Evolutionary conservation across 2,113 vertebrate species (phyloP).

Genomic region (Pristiophorus japonicus): DNA sequence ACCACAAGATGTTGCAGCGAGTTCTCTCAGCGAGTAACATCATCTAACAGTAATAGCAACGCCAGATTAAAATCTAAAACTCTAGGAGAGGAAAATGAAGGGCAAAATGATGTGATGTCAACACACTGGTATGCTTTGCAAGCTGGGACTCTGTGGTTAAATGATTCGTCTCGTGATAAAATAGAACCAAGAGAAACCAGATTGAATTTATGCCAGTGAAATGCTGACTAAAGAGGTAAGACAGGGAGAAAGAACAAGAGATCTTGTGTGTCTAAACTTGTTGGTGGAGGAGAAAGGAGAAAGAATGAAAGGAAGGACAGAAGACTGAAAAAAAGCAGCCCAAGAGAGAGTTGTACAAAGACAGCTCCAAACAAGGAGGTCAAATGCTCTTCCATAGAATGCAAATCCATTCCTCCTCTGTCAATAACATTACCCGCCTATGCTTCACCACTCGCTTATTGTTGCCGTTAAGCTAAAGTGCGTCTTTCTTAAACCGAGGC

Average conservation of each 20-base stretch:
- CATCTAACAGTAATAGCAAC: not conserved
- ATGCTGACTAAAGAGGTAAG: not conserved
- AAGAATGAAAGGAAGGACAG: not conserved
- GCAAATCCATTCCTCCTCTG: not conserved
- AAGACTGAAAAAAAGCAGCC: not conserved
- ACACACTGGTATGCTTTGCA: constrained; percentile 7
- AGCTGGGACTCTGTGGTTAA: not conserved
- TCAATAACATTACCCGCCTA: not conserved
- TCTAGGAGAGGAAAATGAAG: not conserved
- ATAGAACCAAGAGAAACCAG: not conserved
- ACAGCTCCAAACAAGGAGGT: not conserved
- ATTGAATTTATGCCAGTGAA: not conserved
- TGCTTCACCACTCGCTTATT: not conserved
- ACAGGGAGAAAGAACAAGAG: constrained; percentile 2
- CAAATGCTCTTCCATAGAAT: not conserved
- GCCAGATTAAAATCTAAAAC: not conserved
- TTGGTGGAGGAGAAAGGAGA: not conserved
- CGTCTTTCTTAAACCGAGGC: not conserved
- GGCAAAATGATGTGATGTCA: not conserved
- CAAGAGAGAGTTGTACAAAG: not conserved
- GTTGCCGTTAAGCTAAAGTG: not conserved
- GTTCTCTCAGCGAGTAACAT: not conserved
- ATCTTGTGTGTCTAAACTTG: not conserved
- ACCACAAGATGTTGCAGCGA: not conserved
- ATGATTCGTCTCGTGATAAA: not conserved